Conservation (phyloP, 1,140 invertebrate species). For the Microplitis demolitor region DNA sequence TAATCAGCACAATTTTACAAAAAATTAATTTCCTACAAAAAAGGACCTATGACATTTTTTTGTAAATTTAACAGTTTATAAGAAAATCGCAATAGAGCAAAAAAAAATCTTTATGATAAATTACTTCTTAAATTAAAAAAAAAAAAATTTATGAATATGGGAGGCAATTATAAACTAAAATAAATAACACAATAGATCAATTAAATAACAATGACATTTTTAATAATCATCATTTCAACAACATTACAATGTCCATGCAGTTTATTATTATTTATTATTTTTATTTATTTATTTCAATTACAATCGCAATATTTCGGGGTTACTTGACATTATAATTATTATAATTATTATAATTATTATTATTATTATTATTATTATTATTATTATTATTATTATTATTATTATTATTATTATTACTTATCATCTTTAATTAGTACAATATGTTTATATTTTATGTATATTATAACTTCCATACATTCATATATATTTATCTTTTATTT, state of each 20-base stretch:
- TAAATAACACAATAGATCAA: conserved; percentile 33
- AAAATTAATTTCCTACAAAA: too few relatives aligned
- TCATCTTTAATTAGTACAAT: too few relatives aligned
- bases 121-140: not conserved
- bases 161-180: not conserved
- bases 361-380: conserved; percentile 20
- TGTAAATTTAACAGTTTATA: not conserved
- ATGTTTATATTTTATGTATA: too few relatives aligned
- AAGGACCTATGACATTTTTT: too few relatives aligned
- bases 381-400: conserved; percentile 30
- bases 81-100: not conserved
- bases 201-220: conserved; percentile 63
- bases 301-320: conserved; percentile 41
- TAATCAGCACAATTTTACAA: too few relatives aligned
- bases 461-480: too few relatives aligned
- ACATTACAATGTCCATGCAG: conserved; percentile 54
- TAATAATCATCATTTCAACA: conserved; percentile 62
- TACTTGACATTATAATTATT: too few relatives aligned
- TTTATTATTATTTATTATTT: conserved; percentile 14
- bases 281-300: conserved; percentile 45
- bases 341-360: not conserved
- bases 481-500: too few relatives aligned
- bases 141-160: not conserved
- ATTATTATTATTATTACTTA: too few relatives aligned
- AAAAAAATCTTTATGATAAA: not conserved